Conservation (phyloP, 1,140 invertebrate genomes). For the Linepithema humile region DNA sequence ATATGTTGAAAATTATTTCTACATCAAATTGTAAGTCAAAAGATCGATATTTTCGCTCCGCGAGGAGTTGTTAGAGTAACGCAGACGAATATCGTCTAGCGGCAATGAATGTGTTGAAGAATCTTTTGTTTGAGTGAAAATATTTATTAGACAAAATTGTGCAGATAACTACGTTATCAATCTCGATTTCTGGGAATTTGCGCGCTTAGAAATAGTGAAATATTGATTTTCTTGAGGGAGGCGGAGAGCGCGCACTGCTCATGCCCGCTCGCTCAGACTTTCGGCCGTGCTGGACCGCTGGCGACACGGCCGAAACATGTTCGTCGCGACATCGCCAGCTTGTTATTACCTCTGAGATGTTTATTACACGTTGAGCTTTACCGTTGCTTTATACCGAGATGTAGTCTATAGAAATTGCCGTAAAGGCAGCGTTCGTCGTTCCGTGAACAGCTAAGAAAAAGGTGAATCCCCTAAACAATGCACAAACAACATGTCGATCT, state of each 20-base stretch:
- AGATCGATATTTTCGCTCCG: not conserved
- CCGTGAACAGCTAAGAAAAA: slow-evolving; percentile 71
- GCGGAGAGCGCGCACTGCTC: slow-evolving; percentile 69
- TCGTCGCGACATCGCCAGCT: slow-evolving; percentile 72
- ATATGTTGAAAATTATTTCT: not conserved
- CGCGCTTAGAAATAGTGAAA: slow-evolving; percentile 69
- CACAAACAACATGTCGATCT: not conserved
- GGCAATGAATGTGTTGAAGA: not conserved
- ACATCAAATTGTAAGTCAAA: not conserved
- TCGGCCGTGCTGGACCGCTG: slow-evolving; percentile 59
- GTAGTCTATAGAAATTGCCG: slow-evolving; percentile 79
- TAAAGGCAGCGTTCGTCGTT: slow-evolving; percentile 73
- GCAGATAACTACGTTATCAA: not conserved
- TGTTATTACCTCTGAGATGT: slow-evolving; percentile 78
- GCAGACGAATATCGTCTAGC: too few relatives aligned
- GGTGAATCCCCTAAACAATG: slow-evolving; percentile 59
- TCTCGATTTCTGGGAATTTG: not conserved
- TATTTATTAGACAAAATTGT: not conserved
- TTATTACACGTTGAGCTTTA: slow-evolving; percentile 76
- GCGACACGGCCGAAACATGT: slow-evolving; percentile 70
- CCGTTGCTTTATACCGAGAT: slow-evolving; percentile 77
- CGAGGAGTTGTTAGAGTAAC: too few relatives aligned
- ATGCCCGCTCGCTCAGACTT: slow-evolving; percentile 70
- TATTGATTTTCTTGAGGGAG: slow-evolving; percentile 77
- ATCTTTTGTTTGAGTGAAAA: not conserved